These are phyloP conservation scores for Brachyhypopomus occidentalis DNA, from an alignment of 2,113 vertebrate genomes.

Conservation along the genomic window DNA sequence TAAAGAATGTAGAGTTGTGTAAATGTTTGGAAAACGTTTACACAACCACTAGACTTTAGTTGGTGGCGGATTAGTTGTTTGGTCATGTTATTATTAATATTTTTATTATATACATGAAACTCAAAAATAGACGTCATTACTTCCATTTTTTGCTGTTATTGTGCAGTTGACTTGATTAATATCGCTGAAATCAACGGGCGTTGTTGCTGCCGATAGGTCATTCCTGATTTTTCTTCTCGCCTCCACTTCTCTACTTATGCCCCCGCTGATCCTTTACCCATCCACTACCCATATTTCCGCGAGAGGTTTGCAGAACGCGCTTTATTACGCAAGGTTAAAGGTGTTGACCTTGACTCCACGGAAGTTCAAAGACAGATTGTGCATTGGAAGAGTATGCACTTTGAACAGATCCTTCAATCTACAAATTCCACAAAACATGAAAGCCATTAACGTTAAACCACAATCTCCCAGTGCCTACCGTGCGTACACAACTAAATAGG, in stretches of 20 bases:
- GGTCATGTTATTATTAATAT: too few relatives aligned
- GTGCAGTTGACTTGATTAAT: background rate
- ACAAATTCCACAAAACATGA: background rate
- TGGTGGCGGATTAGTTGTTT: too few relatives aligned
- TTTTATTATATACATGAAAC: too few relatives aligned
- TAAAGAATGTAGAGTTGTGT: too few relatives aligned
- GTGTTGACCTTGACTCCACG: conserved; percentile 82
- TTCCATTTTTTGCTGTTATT: background rate
- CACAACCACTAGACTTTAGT: too few relatives aligned
- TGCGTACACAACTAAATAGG: background rate
- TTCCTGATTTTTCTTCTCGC: conserved; percentile 13
- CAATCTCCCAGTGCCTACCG: background rate
- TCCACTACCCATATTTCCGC: conserved; percentile 48
- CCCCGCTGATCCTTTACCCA: conserved; percentile 20
- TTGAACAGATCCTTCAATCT: background rate
- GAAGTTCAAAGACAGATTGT: conserved; percentile 82
- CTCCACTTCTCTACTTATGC: background rate
- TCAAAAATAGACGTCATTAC: too few relatives aligned
- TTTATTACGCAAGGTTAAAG: conserved; percentile 73
- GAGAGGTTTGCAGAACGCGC: conserved; percentile 60
- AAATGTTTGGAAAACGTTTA: too few relatives aligned
- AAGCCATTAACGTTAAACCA: background rate
- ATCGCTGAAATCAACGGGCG: background rate
- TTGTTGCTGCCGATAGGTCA: background rate
- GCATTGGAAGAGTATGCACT: conserved; percentile 1